phyloP scores from a whole-genome alignment of 2,113 vertebrate species.

The Rallus limicola region DNA sequence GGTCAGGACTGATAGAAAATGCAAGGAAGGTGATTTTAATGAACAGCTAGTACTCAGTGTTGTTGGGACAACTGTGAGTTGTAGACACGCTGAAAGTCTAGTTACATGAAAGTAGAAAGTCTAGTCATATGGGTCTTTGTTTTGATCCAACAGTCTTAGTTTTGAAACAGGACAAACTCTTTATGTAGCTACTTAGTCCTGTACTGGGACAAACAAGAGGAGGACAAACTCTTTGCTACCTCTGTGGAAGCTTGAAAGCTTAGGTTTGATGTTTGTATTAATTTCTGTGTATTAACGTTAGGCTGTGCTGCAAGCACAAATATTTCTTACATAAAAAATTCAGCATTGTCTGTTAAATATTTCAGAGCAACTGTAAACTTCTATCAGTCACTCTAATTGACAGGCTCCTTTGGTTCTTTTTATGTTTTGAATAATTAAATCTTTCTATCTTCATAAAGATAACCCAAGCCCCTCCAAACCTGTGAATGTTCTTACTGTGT shows the following conservation, averaged over 20 bases:
- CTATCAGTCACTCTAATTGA: conserved; percentile 23
- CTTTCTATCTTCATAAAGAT: background rate
- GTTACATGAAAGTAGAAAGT: too few species aligned
- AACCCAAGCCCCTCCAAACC: background rate
- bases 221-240: background rate
- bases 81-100: accelerated
- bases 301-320: background rate
- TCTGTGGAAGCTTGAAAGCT: background rate
- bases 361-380: conserved; percentile 6
- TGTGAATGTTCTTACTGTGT: background rate
- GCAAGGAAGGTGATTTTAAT: background rate
- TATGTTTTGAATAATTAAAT: conserved; percentile 27
- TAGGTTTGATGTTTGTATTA: background rate
- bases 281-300: background rate
- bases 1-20: background rate
- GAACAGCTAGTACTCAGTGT: background rate
- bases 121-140: background rate
- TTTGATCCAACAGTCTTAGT: background rate
- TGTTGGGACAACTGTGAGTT: accelerated
- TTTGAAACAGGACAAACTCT: background rate
- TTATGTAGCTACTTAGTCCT: background rate
- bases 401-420: background rate
- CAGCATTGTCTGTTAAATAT: conserved; percentile 11
- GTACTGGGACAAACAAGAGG: background rate
- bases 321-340: conserved; percentile 24